These are phyloP conservation scores for Panulirus ornatus DNA, from an alignment of 1,140 invertebrate genomes.

Conservation along the genomic window DNA sequence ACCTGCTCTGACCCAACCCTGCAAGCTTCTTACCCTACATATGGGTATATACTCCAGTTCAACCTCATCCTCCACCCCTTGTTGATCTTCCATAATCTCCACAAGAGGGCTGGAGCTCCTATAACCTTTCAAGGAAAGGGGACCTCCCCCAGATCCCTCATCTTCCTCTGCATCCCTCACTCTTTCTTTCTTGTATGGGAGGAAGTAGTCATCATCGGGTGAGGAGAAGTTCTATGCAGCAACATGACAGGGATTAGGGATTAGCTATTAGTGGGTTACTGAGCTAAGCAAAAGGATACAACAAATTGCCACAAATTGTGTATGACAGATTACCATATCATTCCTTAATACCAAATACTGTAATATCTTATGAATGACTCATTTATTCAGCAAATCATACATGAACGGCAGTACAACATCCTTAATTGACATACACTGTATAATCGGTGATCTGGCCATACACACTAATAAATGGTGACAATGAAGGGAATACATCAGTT, in stretches of 20 bases:
- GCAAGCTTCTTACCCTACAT: constrained; percentile 62
- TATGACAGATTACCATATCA: background rate
- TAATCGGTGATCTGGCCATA: background rate
- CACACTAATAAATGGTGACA: background rate
- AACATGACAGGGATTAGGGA: constrained; percentile 32
- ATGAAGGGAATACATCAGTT: background rate
- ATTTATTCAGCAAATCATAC: background rate
- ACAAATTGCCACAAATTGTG: background rate
- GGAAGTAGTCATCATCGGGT: constrained; percentile 57
- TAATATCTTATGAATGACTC: background rate
- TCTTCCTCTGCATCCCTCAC: constrained; percentile 39
- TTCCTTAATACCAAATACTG: background rate
- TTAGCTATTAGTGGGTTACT: constrained; percentile 46
- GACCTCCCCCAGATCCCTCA: constrained; percentile 36
- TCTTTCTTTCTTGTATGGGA: constrained; percentile 50
- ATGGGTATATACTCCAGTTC: constrained; percentile 59
- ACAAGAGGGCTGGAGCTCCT: constrained; percentile 28
- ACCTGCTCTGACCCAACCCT: constrained; percentile 22
- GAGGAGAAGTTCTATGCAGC: constrained; percentile 63
- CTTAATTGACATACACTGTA: background rate
- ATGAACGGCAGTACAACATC: background rate
- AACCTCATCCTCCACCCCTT: constrained; percentile 52
- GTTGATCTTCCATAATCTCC: constrained; percentile 49
- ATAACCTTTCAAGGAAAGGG: constrained; percentile 21
- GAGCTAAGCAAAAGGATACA: constrained; percentile 16